Base-by-base conservation (phyloP, 2,797 vertebrate genomes). In the Carduelis carduelis region DNA sequence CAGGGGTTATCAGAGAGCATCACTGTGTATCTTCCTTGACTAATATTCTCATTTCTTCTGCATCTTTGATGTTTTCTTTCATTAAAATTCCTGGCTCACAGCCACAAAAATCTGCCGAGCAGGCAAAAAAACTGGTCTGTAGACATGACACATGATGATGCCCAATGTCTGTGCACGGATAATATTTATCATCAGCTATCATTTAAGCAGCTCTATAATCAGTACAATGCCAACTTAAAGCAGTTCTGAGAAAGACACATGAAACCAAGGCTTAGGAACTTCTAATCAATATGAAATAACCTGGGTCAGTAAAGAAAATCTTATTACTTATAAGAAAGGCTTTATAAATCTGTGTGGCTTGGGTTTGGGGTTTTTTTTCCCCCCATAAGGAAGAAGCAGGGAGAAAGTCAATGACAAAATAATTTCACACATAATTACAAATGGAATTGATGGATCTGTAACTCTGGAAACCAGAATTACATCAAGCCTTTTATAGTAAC, bases 1-100 rank as follows among this genome's bases (percentile, higher is more conserved):
- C 96, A 98, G 97, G 97, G 99, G 99, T 99, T 99, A 99, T 99
- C 99, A 98, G 96, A 97, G 98, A 98, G 98, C 99, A 99, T 99
- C 98, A 96, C 98, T 97, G 97, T 97, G 98, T 97, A 98, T 98
- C 98, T 98, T 98, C 98, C 94, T 98, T 97, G 97, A 98, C 97
- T 98, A 98, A 98, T 98, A 98, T 98, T 98, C 98, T 98, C 96
- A 98, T 98, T 98, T 98, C 96, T 98, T 97, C 94, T 98, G 94
- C 96, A 98, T 97, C 98, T 98, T 98, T 98, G 98, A 98, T 98
- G 97, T 98, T 98, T 98, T 97, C 96, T 98, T 98, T 98, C 97
- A 98, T 98, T 98, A 98, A 98, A 98, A 98, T 97, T 98, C 98
- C 97, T 97, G 97, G 97, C 98, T 95, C 64, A 86, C 64, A 93